Conservation (phyloP, 2,113 vertebrate species). For the Engraulis encrasicolus region DNA sequence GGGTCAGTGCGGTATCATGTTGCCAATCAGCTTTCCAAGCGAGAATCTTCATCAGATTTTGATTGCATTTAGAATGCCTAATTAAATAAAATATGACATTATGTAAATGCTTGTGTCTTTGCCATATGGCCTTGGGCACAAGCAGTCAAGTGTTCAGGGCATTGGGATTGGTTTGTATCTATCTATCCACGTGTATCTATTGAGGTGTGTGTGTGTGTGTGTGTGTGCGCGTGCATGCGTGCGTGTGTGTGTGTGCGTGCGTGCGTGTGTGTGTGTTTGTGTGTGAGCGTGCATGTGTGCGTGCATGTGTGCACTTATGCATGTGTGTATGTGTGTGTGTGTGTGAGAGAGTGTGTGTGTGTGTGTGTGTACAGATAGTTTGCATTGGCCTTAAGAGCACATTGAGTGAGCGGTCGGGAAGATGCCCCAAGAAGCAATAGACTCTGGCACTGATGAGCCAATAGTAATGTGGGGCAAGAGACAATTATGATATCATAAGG, state of each 20-base stretch:
- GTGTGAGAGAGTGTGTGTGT: neutral
- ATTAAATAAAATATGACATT: conserved; percentile 80
- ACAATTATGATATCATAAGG: neutral
- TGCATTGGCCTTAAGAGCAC: neutral
- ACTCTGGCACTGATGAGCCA: neutral
- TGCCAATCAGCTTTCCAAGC: conserved; percentile 68
- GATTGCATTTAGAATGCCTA: conserved; percentile 77
- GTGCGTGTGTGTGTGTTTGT: neutral
- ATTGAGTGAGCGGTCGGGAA: neutral
- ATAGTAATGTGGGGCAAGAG: neutral
- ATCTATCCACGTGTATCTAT: too few species aligned
- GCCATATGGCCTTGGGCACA: conserved; percentile 70
- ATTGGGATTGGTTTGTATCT: neutral
- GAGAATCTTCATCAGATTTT: conserved; percentile 70
- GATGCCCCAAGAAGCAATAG: neutral
- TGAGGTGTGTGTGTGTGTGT: conserved; percentile 20
- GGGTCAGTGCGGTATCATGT: conserved; percentile 71
- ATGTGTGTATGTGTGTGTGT: conserved; percentile 21
- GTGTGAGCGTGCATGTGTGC: neutral
- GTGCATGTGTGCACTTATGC: neutral
- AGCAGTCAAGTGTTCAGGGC: conserved; percentile 61
- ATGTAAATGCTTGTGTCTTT: conserved; percentile 75
- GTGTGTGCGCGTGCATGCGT: conserved; percentile 27
- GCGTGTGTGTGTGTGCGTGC: conserved; percentile 23
- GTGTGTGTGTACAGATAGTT: neutral